These are phyloP conservation scores for Caenorhabditis macrosperma DNA, from an alignment of 2,888 invertebrate genomes.

Conservation along the genomic window DNA sequence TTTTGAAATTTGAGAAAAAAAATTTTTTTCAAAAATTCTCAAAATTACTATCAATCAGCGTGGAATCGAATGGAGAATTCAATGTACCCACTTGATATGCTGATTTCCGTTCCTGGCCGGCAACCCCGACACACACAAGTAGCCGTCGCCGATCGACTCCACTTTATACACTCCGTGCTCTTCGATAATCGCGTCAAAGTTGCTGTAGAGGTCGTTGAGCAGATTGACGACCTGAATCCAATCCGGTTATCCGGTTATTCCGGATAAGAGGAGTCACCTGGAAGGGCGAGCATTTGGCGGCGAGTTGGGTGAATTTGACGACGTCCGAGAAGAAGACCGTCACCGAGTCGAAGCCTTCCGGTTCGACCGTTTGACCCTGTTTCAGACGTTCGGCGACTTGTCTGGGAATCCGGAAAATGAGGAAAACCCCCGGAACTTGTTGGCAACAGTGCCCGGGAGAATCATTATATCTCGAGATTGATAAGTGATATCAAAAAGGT, in stretches of 20 bases:
- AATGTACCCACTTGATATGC: slow-evolving; percentile 63
- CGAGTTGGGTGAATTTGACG: slow-evolving; percentile 77
- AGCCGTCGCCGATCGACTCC: slow-evolving; percentile 79
- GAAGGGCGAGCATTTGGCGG: slow-evolving; percentile 75
- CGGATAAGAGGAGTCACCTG: slow-evolving; percentile 62
- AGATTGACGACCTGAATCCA: slow-evolving; percentile 73
- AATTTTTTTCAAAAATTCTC: background rate
- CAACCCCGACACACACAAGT: slow-evolving; percentile 77
- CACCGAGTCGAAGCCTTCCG: slow-evolving; percentile 76
- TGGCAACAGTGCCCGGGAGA: too few relatives aligned
- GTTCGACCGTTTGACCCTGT: slow-evolving; percentile 76
- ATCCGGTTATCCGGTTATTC: background rate
- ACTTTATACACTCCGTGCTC: slow-evolving; percentile 77
- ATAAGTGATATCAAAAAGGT: too few relatives aligned
- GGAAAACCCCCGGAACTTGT: too few relatives aligned
- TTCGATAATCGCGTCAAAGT: slow-evolving; percentile 76
- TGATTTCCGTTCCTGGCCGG: slow-evolving; percentile 73
- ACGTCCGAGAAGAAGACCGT: slow-evolving; percentile 79
- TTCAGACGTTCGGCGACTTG: slow-evolving; percentile 78
- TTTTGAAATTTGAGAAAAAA: too few relatives aligned
- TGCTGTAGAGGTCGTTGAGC: slow-evolving; percentile 75
- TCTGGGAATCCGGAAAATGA: slow-evolving; percentile 58
- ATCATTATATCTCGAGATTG: too few relatives aligned
- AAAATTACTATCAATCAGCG: background rate
- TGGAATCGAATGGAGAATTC: too few relatives aligned